Evolutionary conservation across 2,797 vertebrate species (phyloP).

Genomic region (Tinamus major): DNA sequence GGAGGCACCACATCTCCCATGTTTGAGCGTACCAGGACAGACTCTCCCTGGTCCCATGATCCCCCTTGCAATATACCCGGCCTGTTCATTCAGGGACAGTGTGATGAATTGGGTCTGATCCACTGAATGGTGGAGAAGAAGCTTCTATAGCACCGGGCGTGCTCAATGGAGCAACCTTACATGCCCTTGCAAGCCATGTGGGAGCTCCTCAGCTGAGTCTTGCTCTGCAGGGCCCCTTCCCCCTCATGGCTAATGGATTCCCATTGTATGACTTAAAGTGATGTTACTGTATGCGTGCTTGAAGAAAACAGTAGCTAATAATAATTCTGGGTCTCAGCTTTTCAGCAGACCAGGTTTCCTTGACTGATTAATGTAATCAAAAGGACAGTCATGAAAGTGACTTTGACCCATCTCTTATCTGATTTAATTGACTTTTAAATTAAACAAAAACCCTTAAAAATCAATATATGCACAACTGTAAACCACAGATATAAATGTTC

Average conservation of each 20-base stretch:
- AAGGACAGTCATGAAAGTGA: background rate
- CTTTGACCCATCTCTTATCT: background rate
- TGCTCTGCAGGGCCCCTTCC: background rate
- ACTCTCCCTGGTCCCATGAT: background rate
- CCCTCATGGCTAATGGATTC: background rate
- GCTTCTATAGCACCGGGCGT: background rate
- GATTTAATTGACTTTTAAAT: background rate
- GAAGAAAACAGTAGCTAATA: background rate
- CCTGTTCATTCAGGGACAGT: background rate
- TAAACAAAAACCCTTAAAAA: background rate
- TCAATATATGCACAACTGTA: background rate
- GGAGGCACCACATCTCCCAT: background rate
- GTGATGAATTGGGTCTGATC: background rate
- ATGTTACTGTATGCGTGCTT: background rate
- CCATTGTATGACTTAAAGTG: background rate
- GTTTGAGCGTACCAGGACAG: background rate
- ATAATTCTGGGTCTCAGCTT: background rate
- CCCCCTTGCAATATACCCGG: background rate
- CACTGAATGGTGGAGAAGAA: background rate
- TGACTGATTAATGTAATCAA: background rate
- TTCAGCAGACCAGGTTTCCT: background rate
- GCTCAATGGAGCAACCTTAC: background rate
- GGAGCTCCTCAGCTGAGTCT: accelerated
- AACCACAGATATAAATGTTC: background rate
- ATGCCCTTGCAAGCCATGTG: accelerated